Evolutionary conservation across 2,113 vertebrate species (phyloP).

Genomic region (Mellivora capensis): DNA sequence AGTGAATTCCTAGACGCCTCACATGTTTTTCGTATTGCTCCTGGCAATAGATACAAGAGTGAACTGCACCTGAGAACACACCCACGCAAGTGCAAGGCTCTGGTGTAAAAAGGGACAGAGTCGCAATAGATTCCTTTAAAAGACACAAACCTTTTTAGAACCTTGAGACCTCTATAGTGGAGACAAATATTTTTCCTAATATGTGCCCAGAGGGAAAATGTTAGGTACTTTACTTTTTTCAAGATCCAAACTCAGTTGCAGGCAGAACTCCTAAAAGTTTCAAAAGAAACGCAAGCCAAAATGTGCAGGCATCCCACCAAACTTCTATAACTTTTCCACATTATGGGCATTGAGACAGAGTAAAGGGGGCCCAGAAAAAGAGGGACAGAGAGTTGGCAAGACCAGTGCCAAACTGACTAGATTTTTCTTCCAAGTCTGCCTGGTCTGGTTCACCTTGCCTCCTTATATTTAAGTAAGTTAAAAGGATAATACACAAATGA

Average conservation of each 20-base stretch:
- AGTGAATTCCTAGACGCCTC: background rate
- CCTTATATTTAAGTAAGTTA: background rate
- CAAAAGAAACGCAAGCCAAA: conserved; percentile 13
- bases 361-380: background rate
- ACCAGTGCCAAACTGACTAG: background rate
- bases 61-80: background rate
- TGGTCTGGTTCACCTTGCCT: background rate
- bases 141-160: background rate
- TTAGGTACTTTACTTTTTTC: background rate
- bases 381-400: background rate
- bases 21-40: background rate
- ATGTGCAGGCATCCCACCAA: background rate
- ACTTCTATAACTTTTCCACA: background rate
- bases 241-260: background rate
- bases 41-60: background rate
- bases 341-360: background rate
- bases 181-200: background rate
- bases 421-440: background rate
- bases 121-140: background rate
- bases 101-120: background rate
- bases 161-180: background rate
- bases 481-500: background rate
- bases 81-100: background rate
- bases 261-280: conserved; percentile 30
- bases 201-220: background rate